phyloP scores from a whole-genome alignment of 2,797 vertebrate species.

The Mustela erminea region DNA sequence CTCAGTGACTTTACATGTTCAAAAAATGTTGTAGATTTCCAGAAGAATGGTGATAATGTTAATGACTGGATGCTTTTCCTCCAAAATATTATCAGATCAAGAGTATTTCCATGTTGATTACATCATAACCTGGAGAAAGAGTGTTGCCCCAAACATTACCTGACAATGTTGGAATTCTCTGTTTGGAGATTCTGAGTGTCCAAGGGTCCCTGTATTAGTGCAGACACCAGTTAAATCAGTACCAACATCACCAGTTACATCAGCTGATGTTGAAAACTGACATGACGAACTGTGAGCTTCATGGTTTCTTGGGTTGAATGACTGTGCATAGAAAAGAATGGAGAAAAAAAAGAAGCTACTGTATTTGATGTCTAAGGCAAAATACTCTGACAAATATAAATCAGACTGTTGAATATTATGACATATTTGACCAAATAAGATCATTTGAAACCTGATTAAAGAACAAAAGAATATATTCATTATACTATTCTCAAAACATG shows the following conservation, averaged over 20 bases:
- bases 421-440: conserved; percentile 9
- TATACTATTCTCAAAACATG: conserved; percentile 13
- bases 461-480: background rate
- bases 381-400: background rate
- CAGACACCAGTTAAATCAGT: background rate
- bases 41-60: background rate
- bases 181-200: background rate
- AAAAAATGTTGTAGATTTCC: background rate
- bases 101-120: background rate
- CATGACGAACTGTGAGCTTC: conserved; percentile 14
- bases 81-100: background rate
- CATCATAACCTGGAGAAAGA: conserved; percentile 16
- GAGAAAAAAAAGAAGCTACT: background rate
- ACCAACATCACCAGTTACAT: background rate
- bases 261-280: background rate
- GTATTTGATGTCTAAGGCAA: background rate
- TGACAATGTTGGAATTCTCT: conserved; percentile 17
- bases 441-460: background rate
- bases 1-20: conserved; percentile 8
- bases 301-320: background rate
- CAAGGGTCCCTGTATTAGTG: background rate
- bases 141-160: conserved; percentile 37
- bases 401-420: background rate
- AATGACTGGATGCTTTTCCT: background rate
- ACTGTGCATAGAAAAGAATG: background rate